Evolutionary conservation across 2,113 vertebrate species (phyloP).

Genomic region (Numida meleagris): DNA sequence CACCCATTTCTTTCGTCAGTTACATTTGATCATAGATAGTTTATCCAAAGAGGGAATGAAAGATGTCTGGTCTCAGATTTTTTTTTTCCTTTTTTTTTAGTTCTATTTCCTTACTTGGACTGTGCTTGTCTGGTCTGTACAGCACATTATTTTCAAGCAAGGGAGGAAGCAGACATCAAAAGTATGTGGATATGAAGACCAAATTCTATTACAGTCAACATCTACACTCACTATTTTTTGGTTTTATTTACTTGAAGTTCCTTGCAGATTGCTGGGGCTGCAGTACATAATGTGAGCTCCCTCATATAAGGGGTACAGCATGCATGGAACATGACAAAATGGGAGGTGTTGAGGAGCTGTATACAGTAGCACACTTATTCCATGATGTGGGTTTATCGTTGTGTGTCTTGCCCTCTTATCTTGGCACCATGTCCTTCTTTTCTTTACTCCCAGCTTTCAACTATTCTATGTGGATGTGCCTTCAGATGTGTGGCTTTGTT

Average conservation of each 20-base stretch:
- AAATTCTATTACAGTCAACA: background rate
- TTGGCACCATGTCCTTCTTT: background rate
- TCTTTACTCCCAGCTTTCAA: background rate
- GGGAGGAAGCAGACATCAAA: background rate
- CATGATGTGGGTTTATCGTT: background rate
- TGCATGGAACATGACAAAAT: background rate
- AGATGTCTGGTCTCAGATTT: background rate
- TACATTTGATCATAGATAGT: background rate
- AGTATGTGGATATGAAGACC: background rate
- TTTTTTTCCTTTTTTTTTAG: background rate
- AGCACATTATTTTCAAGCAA: background rate
- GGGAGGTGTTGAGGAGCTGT: background rate
- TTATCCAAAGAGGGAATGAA: background rate
- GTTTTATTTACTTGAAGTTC: background rate
- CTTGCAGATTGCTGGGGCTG: background rate
- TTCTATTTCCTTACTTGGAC: background rate
- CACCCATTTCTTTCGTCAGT: accelerated
- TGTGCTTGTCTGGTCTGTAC: background rate
- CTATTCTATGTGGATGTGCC: background rate
- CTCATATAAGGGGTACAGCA: background rate
- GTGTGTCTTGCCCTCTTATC: background rate
- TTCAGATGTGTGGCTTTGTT: background rate
- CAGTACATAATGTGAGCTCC: background rate
- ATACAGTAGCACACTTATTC: background rate
- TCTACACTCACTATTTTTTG: background rate